Percentiles rank a stretch among this genome's conserved stretches.
phyloP scores from a whole-genome alignment of 2,888 invertebrate genomes.

The Cephus spinipes region DNA sequence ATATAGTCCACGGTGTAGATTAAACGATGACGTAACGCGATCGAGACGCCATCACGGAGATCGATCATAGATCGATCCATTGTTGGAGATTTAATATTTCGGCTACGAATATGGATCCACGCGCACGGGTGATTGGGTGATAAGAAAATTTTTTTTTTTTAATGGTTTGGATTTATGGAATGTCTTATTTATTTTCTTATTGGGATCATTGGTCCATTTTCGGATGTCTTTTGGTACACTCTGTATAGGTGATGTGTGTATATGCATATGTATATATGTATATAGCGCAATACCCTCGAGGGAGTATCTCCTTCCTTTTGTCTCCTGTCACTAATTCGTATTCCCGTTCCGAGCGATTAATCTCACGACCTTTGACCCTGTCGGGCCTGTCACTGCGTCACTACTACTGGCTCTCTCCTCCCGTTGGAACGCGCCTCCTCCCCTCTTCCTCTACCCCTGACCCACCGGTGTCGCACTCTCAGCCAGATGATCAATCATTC shows the following conservation, averaged over 20 bases:
- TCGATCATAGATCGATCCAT: constrained; percentile 37
- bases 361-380: constrained; percentile 49
- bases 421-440: too few species aligned
- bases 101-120: neutral
- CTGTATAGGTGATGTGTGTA: too few species aligned
- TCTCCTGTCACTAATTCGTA: constrained; percentile 36
- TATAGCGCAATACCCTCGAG: too few species aligned
- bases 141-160: too few species aligned
- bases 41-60: constrained; percentile 24
- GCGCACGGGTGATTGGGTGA: too few species aligned
- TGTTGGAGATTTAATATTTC: constrained; percentile 7
- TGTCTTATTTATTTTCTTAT: too few species aligned
- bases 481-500: constrained; percentile 43
- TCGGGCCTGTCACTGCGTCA: constrained; percentile 35
- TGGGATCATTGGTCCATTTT: too few species aligned
- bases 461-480: neutral
- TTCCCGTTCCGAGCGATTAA: constrained; percentile 45
- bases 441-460: neutral
- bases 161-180: too few species aligned
- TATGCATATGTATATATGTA: too few species aligned
- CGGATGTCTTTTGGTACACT: too few species aligned
- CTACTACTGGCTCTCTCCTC: constrained; percentile 24
- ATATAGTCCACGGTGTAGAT: constrained; percentile 8
- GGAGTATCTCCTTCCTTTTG: neutral
- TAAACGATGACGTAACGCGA: constrained; percentile 14